Base-by-base conservation (phyloP, 2,113 vertebrate species). In the Sphaerodactylus townsendi region DNA sequence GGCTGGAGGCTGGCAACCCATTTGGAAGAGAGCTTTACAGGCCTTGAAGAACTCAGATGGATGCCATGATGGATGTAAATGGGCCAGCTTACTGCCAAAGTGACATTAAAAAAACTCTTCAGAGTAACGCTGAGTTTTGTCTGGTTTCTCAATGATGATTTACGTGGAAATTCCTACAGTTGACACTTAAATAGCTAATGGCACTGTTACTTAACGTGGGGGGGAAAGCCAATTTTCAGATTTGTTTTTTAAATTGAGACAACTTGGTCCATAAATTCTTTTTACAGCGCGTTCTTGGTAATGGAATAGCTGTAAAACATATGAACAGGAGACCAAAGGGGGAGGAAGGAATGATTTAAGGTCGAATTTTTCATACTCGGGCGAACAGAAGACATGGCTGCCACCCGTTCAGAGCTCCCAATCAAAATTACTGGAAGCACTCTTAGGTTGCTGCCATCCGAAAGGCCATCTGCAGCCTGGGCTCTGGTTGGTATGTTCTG, bases 381-480 rank as follows among this genome's bases (percentile, higher is more conserved):
- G 85, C 77, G 88, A 94, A 91, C 93, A 94, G 91, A 93, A 94
- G 90, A 89, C 84, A 87, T 86, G 92, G 89, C 87, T 41, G 84
- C 85, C 81, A 86, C 83, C 90, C 83, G 46, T 62, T 71, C 3
- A 90, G 87, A 93, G 82, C 77, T 53, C 74, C 69, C 71, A 85
- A 91, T 85, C 81, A 90, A 77, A 87, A 92, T 77, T 85, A 87
- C 84, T 90, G 81, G 37, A 77, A 46, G 76, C 44, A 79, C 91
- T 92, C 85, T 80, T 77, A 89, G 89, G 84, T 65, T 81, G 66
- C 72, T 48, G 87, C 85, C 70, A 35, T 78, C 85, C 88, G 17
- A 86, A 86, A 81, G 79, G 87, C 83, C 90, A 39, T 65, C 2
- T 81, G 80, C 59, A 86, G 64, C 81, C 74, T 85, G 82, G 73